phyloP scores from a whole-genome alignment of 2,797 vertebrate genomes.

The Sternotherus odoratus region DNA sequence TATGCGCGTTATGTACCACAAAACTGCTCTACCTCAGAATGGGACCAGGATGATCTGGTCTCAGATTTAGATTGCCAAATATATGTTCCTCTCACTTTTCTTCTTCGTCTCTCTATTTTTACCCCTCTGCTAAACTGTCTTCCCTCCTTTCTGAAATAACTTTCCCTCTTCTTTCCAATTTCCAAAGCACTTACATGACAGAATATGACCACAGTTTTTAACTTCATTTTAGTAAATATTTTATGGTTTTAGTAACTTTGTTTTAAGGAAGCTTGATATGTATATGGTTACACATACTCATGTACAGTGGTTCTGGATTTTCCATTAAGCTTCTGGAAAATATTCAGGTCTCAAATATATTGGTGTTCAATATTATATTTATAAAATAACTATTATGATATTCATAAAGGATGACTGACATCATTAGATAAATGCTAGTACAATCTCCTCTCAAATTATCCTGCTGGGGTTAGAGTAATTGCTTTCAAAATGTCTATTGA shows the following conservation, averaged over 20 bases:
- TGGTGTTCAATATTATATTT: neutral
- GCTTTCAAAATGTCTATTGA: accelerated
- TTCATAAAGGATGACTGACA: neutral
- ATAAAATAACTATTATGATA: neutral
- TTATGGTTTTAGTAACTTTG: no score
- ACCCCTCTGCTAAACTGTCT: neutral
- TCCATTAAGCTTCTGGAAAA: neutral
- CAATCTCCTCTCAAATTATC: neutral
- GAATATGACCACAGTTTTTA: neutral
- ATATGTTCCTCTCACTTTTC: neutral
- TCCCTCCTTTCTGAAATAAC: neutral
- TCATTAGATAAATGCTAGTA: accelerated
- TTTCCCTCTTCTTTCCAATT: accelerated
- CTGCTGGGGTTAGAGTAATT: neutral
- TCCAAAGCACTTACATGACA: neutral
- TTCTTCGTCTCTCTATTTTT: neutral
- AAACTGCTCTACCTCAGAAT: no score
- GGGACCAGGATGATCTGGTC: neutral
- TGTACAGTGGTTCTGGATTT: neutral
- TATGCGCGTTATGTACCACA: neutral
- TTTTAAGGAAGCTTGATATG: neutral
- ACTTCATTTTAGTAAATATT: neutral
- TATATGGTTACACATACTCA: accelerated
- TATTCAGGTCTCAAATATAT: neutral
- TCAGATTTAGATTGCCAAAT: conserved; percentile 8